Base-by-base conservation (phyloP, 2,797 vertebrate species). In the Bovichtus variegatus region DNA sequence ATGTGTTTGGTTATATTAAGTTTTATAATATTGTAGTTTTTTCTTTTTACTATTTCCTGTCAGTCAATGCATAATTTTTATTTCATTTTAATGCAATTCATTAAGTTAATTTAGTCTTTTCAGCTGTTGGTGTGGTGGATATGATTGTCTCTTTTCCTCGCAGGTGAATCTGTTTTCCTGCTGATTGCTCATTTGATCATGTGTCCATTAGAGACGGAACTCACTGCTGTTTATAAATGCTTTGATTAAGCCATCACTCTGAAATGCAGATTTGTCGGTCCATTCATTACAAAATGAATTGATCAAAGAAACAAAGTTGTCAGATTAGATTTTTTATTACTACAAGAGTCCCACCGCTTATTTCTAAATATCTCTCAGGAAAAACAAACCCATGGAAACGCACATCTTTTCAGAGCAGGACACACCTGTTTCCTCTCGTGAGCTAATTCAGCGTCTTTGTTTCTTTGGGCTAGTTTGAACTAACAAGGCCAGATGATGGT, bases 361-460 rank as follows among this genome's bases (percentile, higher is more conserved):
- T n/a, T 34, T 9, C 18, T 49, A 13, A 31, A 31, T 6, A 4
- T 50, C 27, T 59, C 21, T 29, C 4, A 18, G 36, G 15, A 10
- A 8, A 19, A 61, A 49, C 18, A 47, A 57, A 53, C 49, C 40
- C 5, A 6, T 19, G 8, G 43, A 31, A 34, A 8, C 34, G 7
- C 29, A 46, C 25, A 19, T 51, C 12, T 16, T 47, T 60, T 46
- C 12, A 46, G 41, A 12, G 64, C 29, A 43, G 64, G 34, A 65
- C 15, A 44, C 78, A 81, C 75, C 68, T 51, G 62, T 80, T 68
- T 71, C 73, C 49, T 46, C 59, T 71, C 21, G 40, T 3, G 10
- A 71, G 68, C 49, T 55, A 51, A 68, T 71, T 80, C 21, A 60
- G 61, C 65, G 36, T 29, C 58, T 74, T 57, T 50, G 25, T 57